phyloP scores from a whole-genome alignment of 1,140 invertebrate species.

The Drosophila nebulosa region DNA sequence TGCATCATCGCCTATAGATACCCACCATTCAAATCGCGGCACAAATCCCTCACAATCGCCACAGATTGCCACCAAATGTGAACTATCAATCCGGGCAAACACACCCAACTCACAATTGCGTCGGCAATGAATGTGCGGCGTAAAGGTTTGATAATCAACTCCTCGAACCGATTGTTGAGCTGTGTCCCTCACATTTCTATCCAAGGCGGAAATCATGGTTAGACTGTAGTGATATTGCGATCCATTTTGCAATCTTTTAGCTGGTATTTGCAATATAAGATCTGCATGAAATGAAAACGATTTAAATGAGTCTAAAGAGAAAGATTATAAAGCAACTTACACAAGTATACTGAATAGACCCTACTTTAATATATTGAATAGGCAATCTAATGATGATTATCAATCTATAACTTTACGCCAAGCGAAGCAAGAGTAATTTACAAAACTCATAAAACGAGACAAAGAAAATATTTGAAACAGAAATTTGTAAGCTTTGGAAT shows the following conservation, averaged over 20 bases:
- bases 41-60: neutral
- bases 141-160: neutral
- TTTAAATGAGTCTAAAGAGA: no score
- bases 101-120: slow-evolving; percentile 7
- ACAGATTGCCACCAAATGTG: slow-evolving; percentile 1
- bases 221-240: neutral
- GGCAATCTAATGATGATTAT: no score
- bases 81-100: slow-evolving; percentile 2
- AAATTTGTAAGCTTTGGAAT: no score
- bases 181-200: neutral
- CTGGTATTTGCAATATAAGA: neutral
- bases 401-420: no score
- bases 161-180: neutral
- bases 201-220: neutral
- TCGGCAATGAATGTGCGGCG: slow-evolving; percentile 10
- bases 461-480: no score
- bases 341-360: no score
- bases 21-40: slow-evolving; percentile 18
- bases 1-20: rapidly evolving
- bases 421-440: no score
- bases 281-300: neutral
- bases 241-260: neutral
- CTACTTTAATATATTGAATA: no score
- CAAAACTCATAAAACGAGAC: no score
- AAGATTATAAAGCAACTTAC: no score